phyloP scores from a whole-genome alignment of 1,140 invertebrate species.

The Oscheius sp. region DNA sequence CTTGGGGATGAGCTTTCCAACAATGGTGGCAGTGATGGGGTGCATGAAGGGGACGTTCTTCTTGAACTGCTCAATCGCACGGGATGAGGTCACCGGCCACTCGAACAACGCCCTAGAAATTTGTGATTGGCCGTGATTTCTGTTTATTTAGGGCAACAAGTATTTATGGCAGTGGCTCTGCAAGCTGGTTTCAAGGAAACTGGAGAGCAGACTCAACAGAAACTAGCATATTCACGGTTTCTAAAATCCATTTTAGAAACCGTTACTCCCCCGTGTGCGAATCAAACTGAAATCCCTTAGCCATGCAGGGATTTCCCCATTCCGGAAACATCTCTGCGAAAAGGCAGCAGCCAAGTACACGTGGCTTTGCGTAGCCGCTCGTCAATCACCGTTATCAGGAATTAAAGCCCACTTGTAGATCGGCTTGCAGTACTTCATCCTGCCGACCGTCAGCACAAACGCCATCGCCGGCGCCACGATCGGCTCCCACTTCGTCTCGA shows the following conservation, averaged over 20 bases:
- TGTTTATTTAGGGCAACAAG: slow-evolving; percentile 1
- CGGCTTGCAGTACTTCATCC: slow-evolving; percentile 84
- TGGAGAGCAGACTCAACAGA: too few relatives aligned
- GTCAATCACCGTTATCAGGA: background rate
- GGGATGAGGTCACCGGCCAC: background rate
- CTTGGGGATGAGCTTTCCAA: background rate
- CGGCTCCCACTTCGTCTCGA: slow-evolving; percentile 69
- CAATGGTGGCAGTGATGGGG: slow-evolving; percentile 18
- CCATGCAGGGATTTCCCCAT: background rate
- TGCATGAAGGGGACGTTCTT: slow-evolving; percentile 8
- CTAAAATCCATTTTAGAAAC: background rate
- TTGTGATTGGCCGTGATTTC: background rate
- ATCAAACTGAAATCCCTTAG: background rate
- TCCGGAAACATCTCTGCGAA: background rate
- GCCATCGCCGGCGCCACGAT: slow-evolving; percentile 70
- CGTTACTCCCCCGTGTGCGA: background rate
- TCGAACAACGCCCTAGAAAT: slow-evolving; percentile 34
- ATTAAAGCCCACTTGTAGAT: slow-evolving; percentile 69
- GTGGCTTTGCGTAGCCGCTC: background rate
- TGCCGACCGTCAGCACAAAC: slow-evolving; percentile 78
- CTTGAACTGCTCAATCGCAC: slow-evolving; percentile 14
- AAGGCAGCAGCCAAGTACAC: background rate
- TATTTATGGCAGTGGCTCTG: background rate
- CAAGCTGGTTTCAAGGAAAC: too few relatives aligned
- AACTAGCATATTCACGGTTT: background rate